Conservation (phyloP, 1,140 invertebrate species). For the Anastrepha ludens region DNA sequence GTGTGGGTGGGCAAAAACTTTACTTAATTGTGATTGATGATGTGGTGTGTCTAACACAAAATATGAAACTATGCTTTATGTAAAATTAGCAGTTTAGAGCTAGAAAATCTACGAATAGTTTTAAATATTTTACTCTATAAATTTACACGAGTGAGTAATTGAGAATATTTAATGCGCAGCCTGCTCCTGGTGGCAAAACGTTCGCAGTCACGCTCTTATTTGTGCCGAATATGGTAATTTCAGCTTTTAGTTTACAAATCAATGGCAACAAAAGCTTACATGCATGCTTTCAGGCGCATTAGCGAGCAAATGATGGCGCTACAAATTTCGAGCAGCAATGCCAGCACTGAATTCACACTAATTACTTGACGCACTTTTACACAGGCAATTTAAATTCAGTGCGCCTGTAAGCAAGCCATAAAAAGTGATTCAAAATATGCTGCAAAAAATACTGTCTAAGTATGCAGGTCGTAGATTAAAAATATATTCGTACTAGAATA, state of each 20-base stretch:
- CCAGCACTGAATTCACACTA: not conserved
- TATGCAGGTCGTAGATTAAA: not conserved
- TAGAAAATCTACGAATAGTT: too few species aligned
- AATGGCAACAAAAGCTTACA: not conserved
- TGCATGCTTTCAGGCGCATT: not conserved
- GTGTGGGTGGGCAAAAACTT: not conserved
- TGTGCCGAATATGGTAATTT: too few species aligned
- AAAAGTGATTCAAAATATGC: not conserved
- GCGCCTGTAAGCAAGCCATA: not conserved
- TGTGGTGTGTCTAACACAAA: not conserved
- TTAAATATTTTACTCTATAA: too few species aligned
- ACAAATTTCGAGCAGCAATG: not conserved
- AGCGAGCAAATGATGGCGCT: not conserved
- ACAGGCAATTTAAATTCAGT: not conserved
- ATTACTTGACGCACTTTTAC: not conserved
- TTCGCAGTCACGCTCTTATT: too few species aligned
- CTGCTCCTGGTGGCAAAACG: too few species aligned
- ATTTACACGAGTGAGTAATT: not conserved
- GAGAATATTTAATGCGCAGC: not conserved
- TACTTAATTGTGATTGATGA: conserved; percentile 34
- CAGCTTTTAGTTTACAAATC: too few species aligned
- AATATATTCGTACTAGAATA: too few species aligned
- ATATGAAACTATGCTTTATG: too few species aligned
- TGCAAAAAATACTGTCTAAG: not conserved
- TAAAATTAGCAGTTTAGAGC: too few species aligned